Evolutionary conservation across 1,140 invertebrate genomes (phyloP).

Genomic region (Tyrophagus putrescentiae): DNA sequence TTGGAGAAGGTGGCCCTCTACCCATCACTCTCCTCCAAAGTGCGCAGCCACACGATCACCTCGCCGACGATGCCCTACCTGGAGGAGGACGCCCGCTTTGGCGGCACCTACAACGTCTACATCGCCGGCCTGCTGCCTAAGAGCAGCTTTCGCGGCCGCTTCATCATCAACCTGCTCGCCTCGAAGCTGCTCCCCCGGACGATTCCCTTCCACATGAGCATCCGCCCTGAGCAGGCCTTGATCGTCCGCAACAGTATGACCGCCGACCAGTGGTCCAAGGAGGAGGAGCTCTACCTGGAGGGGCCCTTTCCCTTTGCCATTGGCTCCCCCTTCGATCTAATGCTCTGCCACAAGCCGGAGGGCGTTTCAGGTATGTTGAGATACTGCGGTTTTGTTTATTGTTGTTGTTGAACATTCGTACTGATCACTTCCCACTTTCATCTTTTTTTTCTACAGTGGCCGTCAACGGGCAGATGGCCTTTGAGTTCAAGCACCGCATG

Average conservation of each 20-base stretch:
- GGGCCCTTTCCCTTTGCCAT: neutral
- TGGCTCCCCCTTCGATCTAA: constrained; percentile 11
- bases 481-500: neutral
- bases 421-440: no score
- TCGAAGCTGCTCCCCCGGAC: neutral
- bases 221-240: neutral
- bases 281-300: neutral
- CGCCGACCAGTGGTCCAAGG: neutral
- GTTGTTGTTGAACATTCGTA: no score
- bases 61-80: neutral
- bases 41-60: neutral
- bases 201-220: constrained; percentile 8
- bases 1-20: neutral
- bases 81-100: neutral
- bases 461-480: constrained; percentile 1
- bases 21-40: neutral
- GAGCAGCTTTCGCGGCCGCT: neutral
- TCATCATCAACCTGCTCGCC: neutral
- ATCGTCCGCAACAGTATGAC: constrained; percentile 6
- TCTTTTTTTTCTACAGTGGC: no score
- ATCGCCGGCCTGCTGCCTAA: constrained; percentile 9
- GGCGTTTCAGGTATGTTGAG: no score
- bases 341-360: neutral
- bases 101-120: neutral
- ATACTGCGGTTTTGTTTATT: no score